Conservation (phyloP, 2,888 invertebrate genomes). For the Ichneumoninae sp. region DNA sequence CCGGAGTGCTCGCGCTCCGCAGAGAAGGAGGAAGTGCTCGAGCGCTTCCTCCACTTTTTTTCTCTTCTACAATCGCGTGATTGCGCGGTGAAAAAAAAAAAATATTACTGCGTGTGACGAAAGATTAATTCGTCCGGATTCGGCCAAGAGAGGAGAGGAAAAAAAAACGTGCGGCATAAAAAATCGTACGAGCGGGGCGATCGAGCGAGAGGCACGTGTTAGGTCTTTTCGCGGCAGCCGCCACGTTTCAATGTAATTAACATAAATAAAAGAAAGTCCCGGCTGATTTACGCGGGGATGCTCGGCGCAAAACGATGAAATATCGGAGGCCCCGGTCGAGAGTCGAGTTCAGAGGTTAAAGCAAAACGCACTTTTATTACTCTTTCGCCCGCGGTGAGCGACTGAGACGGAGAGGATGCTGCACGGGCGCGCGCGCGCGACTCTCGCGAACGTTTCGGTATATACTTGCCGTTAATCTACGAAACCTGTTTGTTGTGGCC, state of each 20-base stretch:
- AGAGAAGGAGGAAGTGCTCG: slow-evolving; percentile 54
- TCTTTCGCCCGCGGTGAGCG: slow-evolving; percentile 63
- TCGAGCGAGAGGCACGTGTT: slow-evolving; percentile 57
- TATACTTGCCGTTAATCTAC: slow-evolving; percentile 69
- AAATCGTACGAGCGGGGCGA: slow-evolving; percentile 27
- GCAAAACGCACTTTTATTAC: slow-evolving; percentile 71
- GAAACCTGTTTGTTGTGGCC: slow-evolving; percentile 71
- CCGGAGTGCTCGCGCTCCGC: slow-evolving; percentile 14
- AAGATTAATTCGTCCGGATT: slow-evolving; percentile 68
- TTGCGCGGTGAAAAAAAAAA: slow-evolving; percentile 45
- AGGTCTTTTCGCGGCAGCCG: slow-evolving; percentile 61
- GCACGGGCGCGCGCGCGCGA: slow-evolving; percentile 27
- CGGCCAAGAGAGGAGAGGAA: slow-evolving; percentile 24
- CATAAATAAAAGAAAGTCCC: slow-evolving; percentile 71
- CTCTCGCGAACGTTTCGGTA: slow-evolving; percentile 44
- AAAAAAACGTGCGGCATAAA: slow-evolving; percentile 24
- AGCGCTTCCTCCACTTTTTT: slow-evolving; percentile 56
- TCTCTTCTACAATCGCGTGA: slow-evolving; percentile 54
- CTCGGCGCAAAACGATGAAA: slow-evolving; percentile 73
- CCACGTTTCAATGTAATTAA: slow-evolving; percentile 73
- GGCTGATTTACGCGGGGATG: slow-evolving; percentile 72
- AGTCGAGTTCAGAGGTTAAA: slow-evolving; percentile 73
- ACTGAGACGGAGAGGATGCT: slow-evolving; percentile 13
- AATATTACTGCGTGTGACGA: slow-evolving; percentile 61
- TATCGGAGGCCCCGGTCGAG: slow-evolving; percentile 68